Percentiles rank a stretch among this genome's conserved stretches.
phyloP scores from a whole-genome alignment of 2,113 vertebrate genomes.

The Sturnus vulgaris region DNA sequence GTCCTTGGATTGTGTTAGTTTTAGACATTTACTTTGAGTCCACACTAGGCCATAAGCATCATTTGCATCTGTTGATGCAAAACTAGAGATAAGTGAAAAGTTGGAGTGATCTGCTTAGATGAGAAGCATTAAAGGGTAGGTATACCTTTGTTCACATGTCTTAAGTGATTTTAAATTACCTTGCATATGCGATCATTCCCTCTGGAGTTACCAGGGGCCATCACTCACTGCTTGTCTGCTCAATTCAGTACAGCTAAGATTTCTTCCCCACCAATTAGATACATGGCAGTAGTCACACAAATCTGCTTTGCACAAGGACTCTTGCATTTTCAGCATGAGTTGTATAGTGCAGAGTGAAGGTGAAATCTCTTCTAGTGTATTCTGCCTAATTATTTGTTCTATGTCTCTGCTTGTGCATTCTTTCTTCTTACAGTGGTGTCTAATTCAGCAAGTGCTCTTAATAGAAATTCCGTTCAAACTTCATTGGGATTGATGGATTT shows the following conservation, averaged over 20 bases:
- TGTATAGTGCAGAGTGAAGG: background rate
- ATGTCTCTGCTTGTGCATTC: background rate
- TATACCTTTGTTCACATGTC: background rate
- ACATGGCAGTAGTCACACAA: background rate
- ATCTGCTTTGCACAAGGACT: background rate
- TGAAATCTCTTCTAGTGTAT: background rate
- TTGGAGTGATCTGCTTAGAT: background rate
- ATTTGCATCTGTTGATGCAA: background rate
- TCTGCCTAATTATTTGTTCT: background rate
- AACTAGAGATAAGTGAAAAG: background rate
- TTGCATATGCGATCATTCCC: fast-evolving
- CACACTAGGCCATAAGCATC: background rate
- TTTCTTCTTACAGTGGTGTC: background rate
- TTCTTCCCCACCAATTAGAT: background rate
- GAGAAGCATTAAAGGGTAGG: background rate
- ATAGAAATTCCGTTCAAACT: background rate
- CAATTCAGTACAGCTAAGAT: background rate
- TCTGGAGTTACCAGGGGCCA: background rate
- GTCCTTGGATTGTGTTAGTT: background rate
- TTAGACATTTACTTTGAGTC: background rate
- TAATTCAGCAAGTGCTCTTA: background rate
- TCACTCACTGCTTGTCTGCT: background rate
- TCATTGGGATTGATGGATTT: background rate
- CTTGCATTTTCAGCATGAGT: background rate
- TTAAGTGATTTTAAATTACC: background rate